Conservation (phyloP, 2,797 vertebrate species). For the Pangasius larnaudii region DNA sequence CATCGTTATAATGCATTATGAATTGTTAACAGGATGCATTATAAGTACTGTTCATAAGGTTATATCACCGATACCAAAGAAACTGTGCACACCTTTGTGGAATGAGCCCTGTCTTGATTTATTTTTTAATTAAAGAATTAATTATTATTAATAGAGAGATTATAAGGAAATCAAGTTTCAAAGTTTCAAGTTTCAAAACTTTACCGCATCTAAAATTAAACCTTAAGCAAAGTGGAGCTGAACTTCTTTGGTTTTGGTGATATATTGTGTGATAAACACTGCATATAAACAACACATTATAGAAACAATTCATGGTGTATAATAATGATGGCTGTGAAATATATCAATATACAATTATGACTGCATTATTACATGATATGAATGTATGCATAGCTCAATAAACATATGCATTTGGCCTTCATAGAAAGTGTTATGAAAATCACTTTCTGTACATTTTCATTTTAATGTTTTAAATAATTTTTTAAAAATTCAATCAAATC, state of each 20-base stretch:
- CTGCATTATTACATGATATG: background rate
- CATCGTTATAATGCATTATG: background rate
- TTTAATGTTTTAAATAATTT: background rate
- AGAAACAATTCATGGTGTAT: background rate
- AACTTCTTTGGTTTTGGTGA: background rate
- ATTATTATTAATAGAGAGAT: background rate
- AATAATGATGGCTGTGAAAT: background rate
- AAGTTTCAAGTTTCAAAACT: too few relatives aligned
- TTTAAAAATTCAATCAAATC: background rate
- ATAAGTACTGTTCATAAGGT: background rate
- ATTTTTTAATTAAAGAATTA: background rate
- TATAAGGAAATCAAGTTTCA: background rate
- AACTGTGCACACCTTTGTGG: too few relatives aligned
- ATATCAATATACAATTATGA: background rate
- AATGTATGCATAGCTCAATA: background rate
- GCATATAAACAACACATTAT: background rate
- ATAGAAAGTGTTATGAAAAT: background rate
- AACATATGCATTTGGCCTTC: background rate
- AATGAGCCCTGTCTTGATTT: background rate
- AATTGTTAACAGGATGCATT: background rate
- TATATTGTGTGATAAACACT: background rate
- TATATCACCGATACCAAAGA: background rate
- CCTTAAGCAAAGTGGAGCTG: background rate
- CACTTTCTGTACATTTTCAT: background rate
- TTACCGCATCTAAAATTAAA: background rate